Conservation (phyloP, 2,888 invertebrate genomes). For the Agrilus biguttatus region DNA sequence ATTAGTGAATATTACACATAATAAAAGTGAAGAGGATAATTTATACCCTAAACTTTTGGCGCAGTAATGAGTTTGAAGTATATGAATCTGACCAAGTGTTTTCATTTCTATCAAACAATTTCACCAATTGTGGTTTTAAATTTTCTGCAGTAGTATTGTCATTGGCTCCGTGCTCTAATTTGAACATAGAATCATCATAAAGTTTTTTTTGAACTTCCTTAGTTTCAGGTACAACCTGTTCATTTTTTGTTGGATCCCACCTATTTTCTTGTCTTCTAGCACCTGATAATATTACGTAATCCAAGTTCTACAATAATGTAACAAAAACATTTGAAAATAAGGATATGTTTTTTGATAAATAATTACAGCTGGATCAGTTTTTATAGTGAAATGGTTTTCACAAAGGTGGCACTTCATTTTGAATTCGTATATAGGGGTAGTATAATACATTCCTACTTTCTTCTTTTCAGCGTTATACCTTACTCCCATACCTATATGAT, state of each 20-base stretch:
- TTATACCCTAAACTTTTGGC: constrained; percentile 72
- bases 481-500: constrained; percentile 99
- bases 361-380: constrained; percentile 91
- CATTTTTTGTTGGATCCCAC: constrained; percentile 96
- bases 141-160: constrained; percentile 59
- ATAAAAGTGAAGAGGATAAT: background rate
- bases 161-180: constrained; percentile 79
- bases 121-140: constrained; percentile 57
- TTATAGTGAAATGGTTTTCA: constrained; percentile 93
- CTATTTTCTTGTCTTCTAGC: constrained; percentile 93
- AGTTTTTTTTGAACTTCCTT: constrained; percentile 79
- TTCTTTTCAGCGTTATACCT: constrained; percentile 91
- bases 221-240: constrained; percentile 83
- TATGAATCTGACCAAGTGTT: constrained; percentile 86
- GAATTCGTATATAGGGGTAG: constrained; percentile 95
- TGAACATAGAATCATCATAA: constrained; percentile 96
- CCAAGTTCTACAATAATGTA: constrained; percentile 62
- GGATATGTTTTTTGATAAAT: constrained; percentile 2
- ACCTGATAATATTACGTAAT: constrained; percentile 90
- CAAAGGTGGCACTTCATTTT: constrained; percentile 98
- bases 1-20: background rate
- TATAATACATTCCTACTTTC: constrained; percentile 94
- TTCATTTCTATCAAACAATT: constrained; percentile 65
- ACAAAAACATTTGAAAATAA: constrained; percentile 1
- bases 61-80: constrained; percentile 70